Conservation (phyloP, 1,140 invertebrate genomes). For the Drosophila mayri region DNA sequence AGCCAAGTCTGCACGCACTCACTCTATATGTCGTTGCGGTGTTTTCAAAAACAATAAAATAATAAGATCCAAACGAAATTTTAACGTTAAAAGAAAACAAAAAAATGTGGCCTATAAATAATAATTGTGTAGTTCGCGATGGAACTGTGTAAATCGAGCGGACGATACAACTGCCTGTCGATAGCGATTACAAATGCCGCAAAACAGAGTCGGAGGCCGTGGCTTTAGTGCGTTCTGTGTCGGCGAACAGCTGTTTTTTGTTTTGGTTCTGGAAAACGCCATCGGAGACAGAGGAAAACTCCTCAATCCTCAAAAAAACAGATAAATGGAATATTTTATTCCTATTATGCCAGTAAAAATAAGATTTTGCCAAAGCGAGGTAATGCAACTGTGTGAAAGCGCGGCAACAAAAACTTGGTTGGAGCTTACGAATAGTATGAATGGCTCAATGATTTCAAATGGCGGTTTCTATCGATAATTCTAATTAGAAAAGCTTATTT, state of each 20-base stretch:
- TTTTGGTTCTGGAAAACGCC: neutral
- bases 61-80: constrained; percentile 33
- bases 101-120: constrained; percentile 66
- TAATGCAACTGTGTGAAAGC: neutral
- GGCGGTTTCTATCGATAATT: neutral
- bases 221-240: neutral
- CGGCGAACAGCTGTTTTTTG: neutral
- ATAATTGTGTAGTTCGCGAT: constrained; percentile 28
- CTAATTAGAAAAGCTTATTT: neutral
- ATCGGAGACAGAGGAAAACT: no score
- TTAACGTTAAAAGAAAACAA: constrained; percentile 75
- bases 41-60: constrained; percentile 12
- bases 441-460: neutral
- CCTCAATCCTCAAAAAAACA: no score
- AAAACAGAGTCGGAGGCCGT: neutral
- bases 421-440: neutral
- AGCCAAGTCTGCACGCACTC: constrained; percentile 22
- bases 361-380: no score
- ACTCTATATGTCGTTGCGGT: constrained; percentile 44
- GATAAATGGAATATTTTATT: no score
- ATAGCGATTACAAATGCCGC: constrained; percentile 1
- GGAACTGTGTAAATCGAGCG: constrained; percentile 1
- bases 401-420: neutral
- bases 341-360: no score
- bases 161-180: constrained; percentile 4